phyloP scores from a whole-genome alignment of 2,113 vertebrate species.

The Ovis aries region ARS-UI_Ramb_v3.0 NC_056056.1:108303001-108303500 shows the following conservation, averaged over 20 bases:
- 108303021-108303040: constrained; percentile 1
- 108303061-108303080: constrained; percentile 46
- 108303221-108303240: constrained; percentile 70
- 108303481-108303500: constrained; percentile 36
- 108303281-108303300: constrained; percentile 57
- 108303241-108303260: constrained; percentile 62
- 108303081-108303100: constrained; percentile 11
- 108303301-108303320: constrained; percentile 55
- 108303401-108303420: constrained; percentile 61
- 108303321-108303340: constrained; percentile 48
- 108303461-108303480: constrained; percentile 67
- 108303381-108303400: constrained; percentile 54
- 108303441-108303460: constrained; percentile 62
- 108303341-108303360: constrained; percentile 43
- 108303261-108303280: constrained; percentile 51
- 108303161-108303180: constrained; percentile 45
- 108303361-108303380: constrained; percentile 48
- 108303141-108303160: constrained; percentile 41
- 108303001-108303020: not conserved
- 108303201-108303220: constrained; percentile 69
- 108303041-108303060: constrained; percentile 54
- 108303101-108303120: constrained; percentile 43
- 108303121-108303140: constrained; percentile 39
- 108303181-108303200: constrained; percentile 58
- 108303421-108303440: constrained; percentile 32